Evolutionary conservation across 2,113 vertebrate genomes (phyloP).

Genomic region (Ploceus nigricollis): DNA sequence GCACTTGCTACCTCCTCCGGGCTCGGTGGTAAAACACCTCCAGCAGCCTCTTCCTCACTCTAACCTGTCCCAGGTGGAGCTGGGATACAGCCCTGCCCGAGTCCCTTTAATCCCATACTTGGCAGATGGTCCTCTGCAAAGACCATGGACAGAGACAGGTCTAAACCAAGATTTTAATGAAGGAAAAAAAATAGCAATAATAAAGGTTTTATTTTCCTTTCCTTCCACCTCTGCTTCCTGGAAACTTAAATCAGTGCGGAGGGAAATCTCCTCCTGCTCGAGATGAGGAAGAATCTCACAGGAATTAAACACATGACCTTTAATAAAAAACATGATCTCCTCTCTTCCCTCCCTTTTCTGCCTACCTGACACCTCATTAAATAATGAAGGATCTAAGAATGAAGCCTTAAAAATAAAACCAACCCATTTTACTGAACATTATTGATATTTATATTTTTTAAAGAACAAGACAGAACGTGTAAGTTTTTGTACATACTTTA

Average conservation of each 20-base stretch:
- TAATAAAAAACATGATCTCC: neutral
- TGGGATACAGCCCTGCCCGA: neutral
- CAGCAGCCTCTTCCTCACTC: conserved; percentile 59
- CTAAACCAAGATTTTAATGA: conserved; percentile 20
- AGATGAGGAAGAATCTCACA: neutral
- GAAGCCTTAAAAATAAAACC: conserved; percentile 71
- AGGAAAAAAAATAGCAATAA: conserved; percentile 8
- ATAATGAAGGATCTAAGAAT: conserved; percentile 63
- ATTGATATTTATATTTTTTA: conserved; percentile 86
- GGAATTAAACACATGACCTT: neutral
- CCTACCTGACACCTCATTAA: conserved; percentile 1
- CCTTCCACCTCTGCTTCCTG: conserved; percentile 28
- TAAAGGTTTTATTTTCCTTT: conserved; percentile 33
- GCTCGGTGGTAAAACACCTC: conserved; percentile 1
- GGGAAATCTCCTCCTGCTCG: neutral
- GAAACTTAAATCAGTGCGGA: neutral
- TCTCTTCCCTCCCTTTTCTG: neutral
- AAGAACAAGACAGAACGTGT: conserved; percentile 69
- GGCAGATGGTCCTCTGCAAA: neutral
- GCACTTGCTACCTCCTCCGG: conserved; percentile 73
- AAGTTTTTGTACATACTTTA: conserved; percentile 78
- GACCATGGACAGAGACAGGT: neutral
- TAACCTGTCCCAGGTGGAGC: conserved; percentile 24
- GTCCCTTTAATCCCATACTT: conserved; percentile 21
- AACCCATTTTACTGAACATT: conserved; percentile 61